Evolutionary conservation across 92 coral and sea anemone genomes (phyloP), one percentile per base, ranked within the genome.

Genomic region (Palythoa grandis): DNA sequence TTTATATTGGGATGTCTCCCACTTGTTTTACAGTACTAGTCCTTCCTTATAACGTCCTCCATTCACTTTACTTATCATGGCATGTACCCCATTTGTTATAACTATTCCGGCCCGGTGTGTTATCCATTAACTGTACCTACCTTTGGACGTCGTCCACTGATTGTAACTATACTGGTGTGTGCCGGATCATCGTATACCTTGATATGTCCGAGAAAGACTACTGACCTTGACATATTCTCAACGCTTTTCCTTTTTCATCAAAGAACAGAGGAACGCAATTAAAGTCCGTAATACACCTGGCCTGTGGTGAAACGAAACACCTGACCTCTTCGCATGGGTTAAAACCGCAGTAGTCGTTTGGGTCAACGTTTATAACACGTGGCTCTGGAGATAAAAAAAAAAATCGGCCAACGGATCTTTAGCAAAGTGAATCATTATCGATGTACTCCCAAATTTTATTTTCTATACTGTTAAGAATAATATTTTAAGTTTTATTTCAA

Each of bases 221-320:
- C 78, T 50, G 79, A 92, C 95, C 95, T 85, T 76, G 83, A 56
- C 96, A 93, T 13, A 70, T 76, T 47, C 54, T 66, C 15, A 89
- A 43, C 11, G 89, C 84, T 17, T 84, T 63, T n/a, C 96, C 96
- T 67, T 75, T 35, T 17, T 48, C 40, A 54, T 91, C 92, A 70
- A 82, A 93, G 82, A 93, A 93, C 60, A 90, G 82, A 22, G 96
- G 96, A 72, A 89, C 88, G 68, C 96, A 93, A 47, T 88, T 82
- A 35, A 75, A 88, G 82, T 93, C 94, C 16, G 96, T 77, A 17
- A 88, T 70, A 58, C 96, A 93, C 67, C 79, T 93, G 35, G 88
- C 90, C 69, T 70, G 77, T 54, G 86, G 84, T 60, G 84, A 78
- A 67, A 52, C 92, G 73, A 89, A 72, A 48, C 96, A 93, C 22